These are phyloP conservation scores for Typhlomys cinereus DNA, from an alignment of 2,113 vertebrate species.

Conservation along the genomic window DNA sequence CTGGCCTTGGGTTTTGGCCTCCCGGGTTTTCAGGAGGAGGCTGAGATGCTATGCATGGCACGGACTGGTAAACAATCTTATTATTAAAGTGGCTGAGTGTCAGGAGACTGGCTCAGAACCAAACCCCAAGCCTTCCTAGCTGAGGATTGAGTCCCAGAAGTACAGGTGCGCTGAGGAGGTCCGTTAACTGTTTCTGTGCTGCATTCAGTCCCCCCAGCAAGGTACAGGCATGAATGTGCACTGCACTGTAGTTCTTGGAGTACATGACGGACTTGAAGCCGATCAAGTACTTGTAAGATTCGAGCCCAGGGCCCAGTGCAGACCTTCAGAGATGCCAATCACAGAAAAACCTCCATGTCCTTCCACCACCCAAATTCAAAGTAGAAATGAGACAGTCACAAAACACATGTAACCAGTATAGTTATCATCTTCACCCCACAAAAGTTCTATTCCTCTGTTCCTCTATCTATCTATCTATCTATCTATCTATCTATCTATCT, in stretches of 20 bases:
- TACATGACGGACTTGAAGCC: background rate
- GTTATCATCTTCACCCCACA: background rate
- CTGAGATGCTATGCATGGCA: background rate
- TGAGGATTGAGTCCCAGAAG: background rate
- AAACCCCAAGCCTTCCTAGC: background rate
- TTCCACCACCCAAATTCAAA: background rate
- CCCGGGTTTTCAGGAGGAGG: conserved; percentile 33
- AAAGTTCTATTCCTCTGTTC: too few species aligned
- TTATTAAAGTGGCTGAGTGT: conserved; percentile 42
- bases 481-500: too few species aligned
- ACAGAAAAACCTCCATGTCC: background rate
- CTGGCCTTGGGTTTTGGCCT: conserved; percentile 7
- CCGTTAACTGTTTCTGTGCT: conserved; percentile 30
- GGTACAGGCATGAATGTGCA: background rate
- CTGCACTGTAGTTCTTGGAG: fast-evolving
- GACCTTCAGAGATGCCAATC: background rate
- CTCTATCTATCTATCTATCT: too few species aligned
- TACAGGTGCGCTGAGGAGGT: background rate
- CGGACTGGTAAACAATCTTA: conserved; percentile 70
- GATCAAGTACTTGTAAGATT: background rate
- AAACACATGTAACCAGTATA: background rate
- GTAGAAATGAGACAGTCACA: background rate
- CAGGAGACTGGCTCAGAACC: conserved; percentile 58
- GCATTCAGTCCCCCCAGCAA: background rate
- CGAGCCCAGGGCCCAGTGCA: background rate